These are phyloP conservation scores for Erebia palarica DNA, from an alignment of 2,888 invertebrate species.

Conservation along the genomic window DNA sequence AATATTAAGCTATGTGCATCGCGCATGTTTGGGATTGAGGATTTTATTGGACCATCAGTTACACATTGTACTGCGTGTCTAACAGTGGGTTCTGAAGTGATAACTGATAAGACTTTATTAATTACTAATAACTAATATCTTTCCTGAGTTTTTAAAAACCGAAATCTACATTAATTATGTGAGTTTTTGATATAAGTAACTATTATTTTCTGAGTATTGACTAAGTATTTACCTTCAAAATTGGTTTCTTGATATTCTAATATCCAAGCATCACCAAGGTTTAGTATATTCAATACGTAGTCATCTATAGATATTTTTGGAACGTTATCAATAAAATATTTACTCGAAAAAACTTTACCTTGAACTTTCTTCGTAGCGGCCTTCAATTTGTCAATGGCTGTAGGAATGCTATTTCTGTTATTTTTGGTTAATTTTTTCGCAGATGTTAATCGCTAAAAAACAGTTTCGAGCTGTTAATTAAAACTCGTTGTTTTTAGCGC, in stretches of 20 bases:
- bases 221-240: not conserved
- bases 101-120: not conserved
- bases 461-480: not conserved
- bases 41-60: constrained; percentile 14
- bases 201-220: not conserved
- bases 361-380: not conserved
- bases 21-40: not conserved
- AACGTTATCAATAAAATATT: not conserved
- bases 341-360: not conserved
- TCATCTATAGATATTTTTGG: constrained; percentile 1
- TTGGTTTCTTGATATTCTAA: not conserved
- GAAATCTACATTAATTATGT: not conserved
- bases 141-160: not conserved
- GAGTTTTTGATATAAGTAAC: not conserved
- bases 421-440: not conserved
- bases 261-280: not conserved
- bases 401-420: not conserved
- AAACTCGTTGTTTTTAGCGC: constrained; percentile 18
- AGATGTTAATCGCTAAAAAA: not conserved
- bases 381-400: not conserved
- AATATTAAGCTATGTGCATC: constrained; percentile 12
- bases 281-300: not conserved
- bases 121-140: not conserved
- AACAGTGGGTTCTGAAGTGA: not conserved
- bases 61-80: not conserved